A percentile compares a stretch with the other conserved stretches of the same genome.
These are phyloP conservation scores for Idaea biselata DNA, from an alignment of 2,888 invertebrate genomes.

Conservation along the genomic window DNA sequence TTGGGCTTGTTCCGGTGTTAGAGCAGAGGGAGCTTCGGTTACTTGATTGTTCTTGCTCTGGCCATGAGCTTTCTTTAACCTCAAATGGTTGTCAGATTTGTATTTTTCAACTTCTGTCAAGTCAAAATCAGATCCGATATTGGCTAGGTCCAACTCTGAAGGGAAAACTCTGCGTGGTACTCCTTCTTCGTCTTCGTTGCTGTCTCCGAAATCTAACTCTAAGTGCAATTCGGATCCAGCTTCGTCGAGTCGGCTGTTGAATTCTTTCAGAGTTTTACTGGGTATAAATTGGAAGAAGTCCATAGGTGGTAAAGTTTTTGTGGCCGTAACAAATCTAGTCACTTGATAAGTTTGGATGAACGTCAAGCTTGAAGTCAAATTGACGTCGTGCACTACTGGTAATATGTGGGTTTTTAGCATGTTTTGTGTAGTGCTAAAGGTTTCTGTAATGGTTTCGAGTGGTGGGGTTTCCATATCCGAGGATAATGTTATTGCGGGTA, in stretches of 20 bases:
- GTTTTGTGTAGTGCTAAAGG: conserved; percentile 94
- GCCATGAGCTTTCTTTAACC: conserved; percentile 73
- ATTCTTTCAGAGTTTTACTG: conserved; percentile 92
- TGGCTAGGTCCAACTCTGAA: conserved; percentile 85
- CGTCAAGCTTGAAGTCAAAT: conserved; percentile 88
- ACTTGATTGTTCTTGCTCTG: conserved; percentile 71
- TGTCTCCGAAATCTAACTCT: conserved; percentile 92
- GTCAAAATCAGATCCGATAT: conserved; percentile 87
- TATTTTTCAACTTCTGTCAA: conserved; percentile 85
- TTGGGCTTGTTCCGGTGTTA: conserved; percentile 87
- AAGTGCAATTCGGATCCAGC: conserved; percentile 93
- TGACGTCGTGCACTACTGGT: conserved; percentile 88
- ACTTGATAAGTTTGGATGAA: conserved; percentile 94
- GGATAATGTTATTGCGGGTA: conserved; percentile 89
- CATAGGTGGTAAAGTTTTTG: conserved; percentile 93
- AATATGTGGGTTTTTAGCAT: conserved; percentile 94
- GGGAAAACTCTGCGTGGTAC: conserved; percentile 79
- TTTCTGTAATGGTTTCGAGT: conserved; percentile 92
- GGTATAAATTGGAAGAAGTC: conserved; percentile 93
- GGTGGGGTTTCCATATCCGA: conserved; percentile 91
- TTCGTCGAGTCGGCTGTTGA: conserved; percentile 92
- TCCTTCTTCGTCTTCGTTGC: conserved; percentile 83
- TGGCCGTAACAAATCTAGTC: conserved; percentile 92
- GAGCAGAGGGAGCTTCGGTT: conserved; percentile 76
- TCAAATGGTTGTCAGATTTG: conserved; percentile 77